Percentiles rank a stretch among this genome's conserved stretches.
These are phyloP conservation scores for Tanypteryx hageni DNA, from an alignment of 2,888 invertebrate genomes.

Conservation along the genomic window DNA sequence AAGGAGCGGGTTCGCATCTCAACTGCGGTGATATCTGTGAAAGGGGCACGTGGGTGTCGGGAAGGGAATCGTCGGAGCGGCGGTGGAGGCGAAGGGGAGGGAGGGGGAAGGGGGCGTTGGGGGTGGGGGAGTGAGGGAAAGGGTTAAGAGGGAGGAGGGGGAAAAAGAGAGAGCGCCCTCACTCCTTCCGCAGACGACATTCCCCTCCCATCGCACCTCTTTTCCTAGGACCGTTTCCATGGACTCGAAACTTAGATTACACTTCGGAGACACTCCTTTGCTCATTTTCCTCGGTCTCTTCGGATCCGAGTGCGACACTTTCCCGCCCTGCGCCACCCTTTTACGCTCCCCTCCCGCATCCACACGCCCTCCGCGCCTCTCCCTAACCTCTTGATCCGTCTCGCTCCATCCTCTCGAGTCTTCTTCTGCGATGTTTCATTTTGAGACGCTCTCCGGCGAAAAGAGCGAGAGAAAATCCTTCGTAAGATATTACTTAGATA, in stretches of 20 bases:
- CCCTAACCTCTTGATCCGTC: background rate
- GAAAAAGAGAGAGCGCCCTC: background rate
- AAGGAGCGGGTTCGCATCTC: too few relatives aligned
- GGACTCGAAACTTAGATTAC: slow-evolving; percentile 60
- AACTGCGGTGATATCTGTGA: too few relatives aligned
- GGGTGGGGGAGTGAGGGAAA: too few relatives aligned
- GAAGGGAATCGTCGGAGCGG: too few relatives aligned
- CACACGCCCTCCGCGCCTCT: background rate
- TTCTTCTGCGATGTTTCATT: background rate
- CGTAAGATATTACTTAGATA: too few relatives aligned
- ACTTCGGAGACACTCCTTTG: slow-evolving; percentile 50
- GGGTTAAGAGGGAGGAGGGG: too few relatives aligned
- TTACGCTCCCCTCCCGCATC: background rate
- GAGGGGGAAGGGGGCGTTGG: too few relatives aligned
- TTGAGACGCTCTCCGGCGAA: background rate
- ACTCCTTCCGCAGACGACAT: background rate
- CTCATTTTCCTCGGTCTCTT: slow-evolving; percentile 2
- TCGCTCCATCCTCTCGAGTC: background rate
- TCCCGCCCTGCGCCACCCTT: background rate
- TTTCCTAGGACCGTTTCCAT: background rate
- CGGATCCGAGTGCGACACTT: background rate
- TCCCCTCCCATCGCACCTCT: background rate
- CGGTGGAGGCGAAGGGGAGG: too few relatives aligned
- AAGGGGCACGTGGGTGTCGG: too few relatives aligned
- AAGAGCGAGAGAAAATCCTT: too few relatives aligned